Percentiles rank a stretch among this genome's conserved stretches.
Conservation (phyloP, 2,113 vertebrate species). For the Sialia sialis region DNA sequence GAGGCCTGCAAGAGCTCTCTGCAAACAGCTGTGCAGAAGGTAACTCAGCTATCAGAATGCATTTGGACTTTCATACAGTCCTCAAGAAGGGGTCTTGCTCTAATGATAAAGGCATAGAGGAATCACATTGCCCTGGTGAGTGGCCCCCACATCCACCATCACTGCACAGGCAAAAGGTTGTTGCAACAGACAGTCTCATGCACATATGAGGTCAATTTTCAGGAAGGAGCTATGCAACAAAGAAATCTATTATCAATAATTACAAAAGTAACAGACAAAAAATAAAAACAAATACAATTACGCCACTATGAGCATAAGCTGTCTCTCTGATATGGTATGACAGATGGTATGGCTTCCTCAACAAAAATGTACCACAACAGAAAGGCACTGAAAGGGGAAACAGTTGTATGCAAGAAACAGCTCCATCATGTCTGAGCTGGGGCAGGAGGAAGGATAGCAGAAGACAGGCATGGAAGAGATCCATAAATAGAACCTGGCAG, state of each 20-base stretch:
- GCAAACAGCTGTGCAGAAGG: background rate
- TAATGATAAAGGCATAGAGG: background rate
- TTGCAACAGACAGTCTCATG: background rate
- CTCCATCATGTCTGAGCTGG: background rate
- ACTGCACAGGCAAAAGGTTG: background rate
- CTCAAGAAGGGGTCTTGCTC: background rate
- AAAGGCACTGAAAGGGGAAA: background rate
- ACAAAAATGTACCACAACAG: background rate
- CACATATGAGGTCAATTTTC: background rate
- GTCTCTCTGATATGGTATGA: background rate
- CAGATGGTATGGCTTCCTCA: background rate
- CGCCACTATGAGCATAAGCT: background rate
- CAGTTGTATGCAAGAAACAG: background rate
- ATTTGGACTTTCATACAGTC: background rate
- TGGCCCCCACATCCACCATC: background rate
- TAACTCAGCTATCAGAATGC: background rate
- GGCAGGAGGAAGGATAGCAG: background rate
- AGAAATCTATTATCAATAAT: background rate
- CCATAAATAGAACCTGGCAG: background rate
- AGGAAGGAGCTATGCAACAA: background rate
- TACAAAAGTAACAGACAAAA: background rate
- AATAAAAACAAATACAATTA: background rate
- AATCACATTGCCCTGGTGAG: background rate
- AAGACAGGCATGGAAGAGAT: background rate
- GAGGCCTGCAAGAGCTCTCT: background rate